Base-by-base conservation (phyloP, 2,113 vertebrate genomes). In the Oreochromis spilurus region DNA sequence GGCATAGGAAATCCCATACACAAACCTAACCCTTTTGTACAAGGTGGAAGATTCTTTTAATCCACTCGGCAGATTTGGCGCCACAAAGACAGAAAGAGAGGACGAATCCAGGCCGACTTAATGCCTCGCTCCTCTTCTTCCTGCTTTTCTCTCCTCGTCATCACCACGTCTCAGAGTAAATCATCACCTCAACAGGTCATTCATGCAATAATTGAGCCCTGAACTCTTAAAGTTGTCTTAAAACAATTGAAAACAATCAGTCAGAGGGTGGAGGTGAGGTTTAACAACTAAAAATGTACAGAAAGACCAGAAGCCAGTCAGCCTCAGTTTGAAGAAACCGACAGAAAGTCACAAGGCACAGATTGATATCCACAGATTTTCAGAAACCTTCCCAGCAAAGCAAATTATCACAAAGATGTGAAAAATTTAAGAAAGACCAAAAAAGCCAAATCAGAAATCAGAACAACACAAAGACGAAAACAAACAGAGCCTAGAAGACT, bases 51-150 rank as follows among this genome's bases (percentile, higher is more conserved):
- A 90, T 84, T 92, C 58, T 29, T 86, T 89, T 96, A 95, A 96
- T 96, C 95, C 93, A 86, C 84, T 77, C 55, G 29, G 90, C 85
- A 95, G 93, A 95, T 95, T 95, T 94, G 90, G 77, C 72, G 57
- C 40, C 88, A 94, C 88, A 93, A 91, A 94, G 86, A 88, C 81
- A 84, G n/a, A 78, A 81, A 85, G 87, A 17, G 87, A 78, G 60
- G 86, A 83, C 38, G 67, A 84, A 86, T 82, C 81, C 45, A 65
- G 86, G 87, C 84, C 53, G 40, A 82, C 57, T 84, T 88, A 91
- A 90, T 94, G 89, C 82, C 67, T 13, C 16, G 6, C 89, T 85
- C 52, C 81, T 83, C 81, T 53, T 77, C 78, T 21, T 70, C 26
- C 72, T 78, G 75, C 72, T 78, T 55, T 60, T 48, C 24, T 87